These are phyloP conservation scores for Ornithoptera priamus DNA, from an alignment of 2,888 invertebrate species.

Conservation along the genomic window DNA sequence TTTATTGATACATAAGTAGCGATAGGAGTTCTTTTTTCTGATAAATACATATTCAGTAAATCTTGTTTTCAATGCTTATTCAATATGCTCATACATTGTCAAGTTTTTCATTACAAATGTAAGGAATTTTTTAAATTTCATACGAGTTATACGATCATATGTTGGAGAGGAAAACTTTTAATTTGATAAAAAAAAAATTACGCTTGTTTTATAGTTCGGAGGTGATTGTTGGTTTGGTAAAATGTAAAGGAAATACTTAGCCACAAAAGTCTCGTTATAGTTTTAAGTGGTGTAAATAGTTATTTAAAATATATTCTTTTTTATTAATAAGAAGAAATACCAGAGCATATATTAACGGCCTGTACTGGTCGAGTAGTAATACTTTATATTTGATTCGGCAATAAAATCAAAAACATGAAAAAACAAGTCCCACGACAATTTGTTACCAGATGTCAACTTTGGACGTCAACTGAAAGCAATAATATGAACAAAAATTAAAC, in stretches of 20 bases:
- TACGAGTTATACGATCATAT: too few species aligned
- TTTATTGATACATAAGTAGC: neutral
- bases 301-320: neutral
- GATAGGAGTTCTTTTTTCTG: neutral
- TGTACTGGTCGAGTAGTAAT: neutral
- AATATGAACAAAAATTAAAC: conserved; percentile 71
- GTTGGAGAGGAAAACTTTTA: too few species aligned
- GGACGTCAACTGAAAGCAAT: conserved; percentile 47
- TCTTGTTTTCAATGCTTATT: too few species aligned
- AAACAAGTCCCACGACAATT: conserved; percentile 58
- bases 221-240: too few species aligned
- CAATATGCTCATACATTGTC: too few species aligned
- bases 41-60: neutral
- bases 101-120: too few species aligned
- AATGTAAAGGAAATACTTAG: too few species aligned
- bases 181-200: too few species aligned
- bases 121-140: too few species aligned
- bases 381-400: neutral
- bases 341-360: neutral
- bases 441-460: conserved; percentile 50
- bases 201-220: too few species aligned
- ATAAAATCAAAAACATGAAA: neutral
- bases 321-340: neutral
- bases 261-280: too few species aligned
- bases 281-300: too few species aligned